A percentile compares a stretch with the other conserved stretches of the same genome.
Evolutionary conservation across 2,888 invertebrate genomes (phyloP).

Genomic region (Lasioglossum villosulum): DNA sequence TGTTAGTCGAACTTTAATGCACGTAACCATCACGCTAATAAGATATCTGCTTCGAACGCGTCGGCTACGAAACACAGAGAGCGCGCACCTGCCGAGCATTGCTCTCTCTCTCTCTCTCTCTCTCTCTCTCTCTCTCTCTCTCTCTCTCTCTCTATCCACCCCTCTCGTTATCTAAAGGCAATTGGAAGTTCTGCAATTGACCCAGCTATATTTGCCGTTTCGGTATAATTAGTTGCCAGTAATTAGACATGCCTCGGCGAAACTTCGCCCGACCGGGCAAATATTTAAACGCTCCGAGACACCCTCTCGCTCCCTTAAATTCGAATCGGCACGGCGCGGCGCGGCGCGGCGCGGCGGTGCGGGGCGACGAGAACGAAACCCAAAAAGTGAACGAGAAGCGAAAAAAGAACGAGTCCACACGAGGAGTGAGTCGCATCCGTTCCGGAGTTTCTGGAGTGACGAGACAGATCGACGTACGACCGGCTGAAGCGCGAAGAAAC

Average conservation of each 20-base stretch:
- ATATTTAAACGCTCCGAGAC: conserved; percentile 33
- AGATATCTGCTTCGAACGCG: conserved; percentile 46
- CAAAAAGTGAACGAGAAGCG: neutral
- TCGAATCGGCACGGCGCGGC: neutral
- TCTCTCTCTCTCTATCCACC: neutral
- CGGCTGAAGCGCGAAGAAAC: conserved; percentile 43
- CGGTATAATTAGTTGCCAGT: conserved; percentile 56
- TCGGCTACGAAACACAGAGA: conserved; percentile 36
- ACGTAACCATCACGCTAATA: conserved; percentile 33
- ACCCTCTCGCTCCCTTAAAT: neutral
- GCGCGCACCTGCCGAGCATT: neutral
- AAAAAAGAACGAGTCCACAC: neutral
- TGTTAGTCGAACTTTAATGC: conserved; percentile 54
- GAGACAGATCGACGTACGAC: neutral
- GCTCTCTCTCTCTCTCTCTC: neutral
- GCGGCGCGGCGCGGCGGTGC: too few species aligned
- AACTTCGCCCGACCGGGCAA: conserved; percentile 33
- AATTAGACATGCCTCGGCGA: conserved; percentile 42
- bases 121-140: neutral
- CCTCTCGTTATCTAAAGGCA: conserved; percentile 16
- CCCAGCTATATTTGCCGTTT: conserved; percentile 36
- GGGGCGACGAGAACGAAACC: neutral
- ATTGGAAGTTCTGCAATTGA: conserved; percentile 56
- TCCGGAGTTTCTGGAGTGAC: neutral
- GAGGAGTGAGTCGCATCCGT: neutral